Evolutionary conservation across 2,888 invertebrate species (phyloP).

Genomic region (Tiphia femorata): DNA sequence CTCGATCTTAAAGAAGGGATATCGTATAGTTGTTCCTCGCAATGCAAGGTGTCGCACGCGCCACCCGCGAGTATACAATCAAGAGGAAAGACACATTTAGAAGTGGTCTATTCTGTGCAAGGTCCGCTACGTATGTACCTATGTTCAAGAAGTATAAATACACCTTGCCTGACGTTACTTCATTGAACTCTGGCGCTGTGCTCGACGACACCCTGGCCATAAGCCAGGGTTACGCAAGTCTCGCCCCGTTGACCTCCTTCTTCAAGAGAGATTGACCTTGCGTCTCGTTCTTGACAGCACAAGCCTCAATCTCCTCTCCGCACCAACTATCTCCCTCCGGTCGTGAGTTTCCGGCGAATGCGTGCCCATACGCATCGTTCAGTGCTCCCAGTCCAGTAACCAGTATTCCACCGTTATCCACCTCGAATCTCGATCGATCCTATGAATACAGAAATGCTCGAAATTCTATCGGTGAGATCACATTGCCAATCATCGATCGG

Average conservation of each 20-base stretch:
- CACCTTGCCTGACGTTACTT: slow-evolving; percentile 61
- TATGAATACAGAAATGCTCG: too few species aligned
- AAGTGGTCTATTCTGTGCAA: slow-evolving; percentile 60
- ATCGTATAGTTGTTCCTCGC: not conserved
- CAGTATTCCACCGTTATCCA: too few species aligned
- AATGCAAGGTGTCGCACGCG: not conserved
- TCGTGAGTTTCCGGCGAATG: too few species aligned
- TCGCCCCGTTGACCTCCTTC: slow-evolving; percentile 63
- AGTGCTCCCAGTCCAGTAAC: too few species aligned
- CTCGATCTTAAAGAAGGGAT: too few species aligned
- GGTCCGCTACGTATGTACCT: slow-evolving; percentile 49
- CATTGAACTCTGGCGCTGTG: slow-evolving; percentile 67
- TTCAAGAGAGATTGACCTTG: slow-evolving; percentile 60
- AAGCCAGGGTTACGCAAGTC: slow-evolving; percentile 65
- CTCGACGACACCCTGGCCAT: slow-evolving; percentile 53
- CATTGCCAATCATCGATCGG: slow-evolving; percentile 49
- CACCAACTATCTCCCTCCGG: too few species aligned
- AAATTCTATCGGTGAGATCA: not conserved
- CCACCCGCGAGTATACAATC: slow-evolving; percentile 8
- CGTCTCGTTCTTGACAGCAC: slow-evolving; percentile 49
- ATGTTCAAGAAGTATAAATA: slow-evolving; percentile 59
- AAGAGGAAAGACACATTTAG: slow-evolving; percentile 52
- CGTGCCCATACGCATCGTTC: too few species aligned
- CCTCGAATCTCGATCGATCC: too few species aligned
- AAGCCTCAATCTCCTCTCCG: too few species aligned